Evolutionary conservation across 2,797 vertebrate genomes (phyloP).

Genomic region (Pelobates cultripes): DNA sequence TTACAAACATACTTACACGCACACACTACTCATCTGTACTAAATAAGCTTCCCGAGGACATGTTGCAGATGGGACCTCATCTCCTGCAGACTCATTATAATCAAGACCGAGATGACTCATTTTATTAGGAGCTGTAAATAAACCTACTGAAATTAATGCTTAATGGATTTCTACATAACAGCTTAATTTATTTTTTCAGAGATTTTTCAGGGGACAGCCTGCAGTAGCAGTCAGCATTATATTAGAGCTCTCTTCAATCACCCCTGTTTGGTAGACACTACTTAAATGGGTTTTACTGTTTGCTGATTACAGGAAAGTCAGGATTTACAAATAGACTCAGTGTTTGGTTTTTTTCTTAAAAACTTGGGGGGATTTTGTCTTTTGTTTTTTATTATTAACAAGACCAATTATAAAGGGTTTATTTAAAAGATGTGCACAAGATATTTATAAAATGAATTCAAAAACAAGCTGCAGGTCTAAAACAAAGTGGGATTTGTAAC

Average conservation of each 20-base stretch:
- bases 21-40: conserved; percentile 37
- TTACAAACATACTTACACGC: conserved; percentile 37
- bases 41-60: conserved; percentile 45
- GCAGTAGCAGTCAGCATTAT: not conserved
- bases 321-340: no score
- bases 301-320: no score
- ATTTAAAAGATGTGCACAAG: no score
- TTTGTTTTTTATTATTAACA: no score
- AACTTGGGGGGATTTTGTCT: no score
- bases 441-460: no score
- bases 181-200: not conserved
- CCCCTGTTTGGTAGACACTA: not conserved
- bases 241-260: not conserved
- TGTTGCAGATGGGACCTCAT: conserved; percentile 52
- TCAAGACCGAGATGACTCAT: conserved; percentile 51
- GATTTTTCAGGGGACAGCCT: not conserved
- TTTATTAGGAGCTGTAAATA: conserved; percentile 52
- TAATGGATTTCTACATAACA: conserved; percentile 24
- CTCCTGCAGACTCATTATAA: conserved; percentile 42
- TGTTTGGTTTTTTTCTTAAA: no score
- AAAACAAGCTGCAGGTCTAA: no score
- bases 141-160: conserved; percentile 37
- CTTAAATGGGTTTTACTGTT: no score
- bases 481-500: no score
- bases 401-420: no score